A percentile compares a stretch with the other conserved stretches of the same genome.
These are phyloP conservation scores for Phenganax stokvisi DNA, from an alignment of 92 coral and sea anemone species.

Conservation along the genomic window DNA sequence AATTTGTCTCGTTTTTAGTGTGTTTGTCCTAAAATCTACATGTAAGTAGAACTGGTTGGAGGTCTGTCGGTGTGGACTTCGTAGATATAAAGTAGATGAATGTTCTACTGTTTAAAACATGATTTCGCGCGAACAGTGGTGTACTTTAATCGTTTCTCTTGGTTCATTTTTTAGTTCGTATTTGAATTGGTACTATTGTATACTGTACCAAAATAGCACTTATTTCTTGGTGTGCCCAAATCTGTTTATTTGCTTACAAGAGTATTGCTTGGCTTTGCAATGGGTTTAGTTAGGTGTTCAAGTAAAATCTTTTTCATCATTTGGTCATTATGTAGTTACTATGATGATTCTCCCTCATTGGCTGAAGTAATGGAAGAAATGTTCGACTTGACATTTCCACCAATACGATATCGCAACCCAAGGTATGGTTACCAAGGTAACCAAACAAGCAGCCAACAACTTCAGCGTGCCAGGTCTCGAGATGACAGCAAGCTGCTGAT, in stretches of 20 bases:
- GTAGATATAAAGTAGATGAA: background rate
- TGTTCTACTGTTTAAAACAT: background rate
- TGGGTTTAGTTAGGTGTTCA: background rate
- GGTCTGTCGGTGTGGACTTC: background rate
- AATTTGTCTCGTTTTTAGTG: background rate
- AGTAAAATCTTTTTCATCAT: background rate
- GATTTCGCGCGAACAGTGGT: background rate
- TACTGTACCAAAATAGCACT: background rate
- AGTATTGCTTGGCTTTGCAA: background rate
- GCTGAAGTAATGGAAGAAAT: constrained; percentile 31
- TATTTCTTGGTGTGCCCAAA: too few species aligned
- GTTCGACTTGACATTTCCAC: constrained; percentile 42
- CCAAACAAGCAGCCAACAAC: constrained; percentile 10
- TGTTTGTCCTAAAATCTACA: background rate
- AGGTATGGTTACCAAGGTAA: constrained; percentile 8
- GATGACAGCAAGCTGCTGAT: constrained; percentile 39
- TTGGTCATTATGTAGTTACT: constrained; percentile 2
- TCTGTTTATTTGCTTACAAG: too few species aligned
- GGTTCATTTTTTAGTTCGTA: background rate
- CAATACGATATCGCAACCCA: constrained; percentile 9
- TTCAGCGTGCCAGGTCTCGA: constrained; percentile 9
- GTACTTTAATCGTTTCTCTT: background rate
- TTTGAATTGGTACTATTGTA: background rate
- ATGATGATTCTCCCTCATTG: constrained; percentile 21
- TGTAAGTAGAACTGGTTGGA: background rate